Conservation (phyloP, 2,797 vertebrate genomes). For the Anabas testudineus region DNA sequence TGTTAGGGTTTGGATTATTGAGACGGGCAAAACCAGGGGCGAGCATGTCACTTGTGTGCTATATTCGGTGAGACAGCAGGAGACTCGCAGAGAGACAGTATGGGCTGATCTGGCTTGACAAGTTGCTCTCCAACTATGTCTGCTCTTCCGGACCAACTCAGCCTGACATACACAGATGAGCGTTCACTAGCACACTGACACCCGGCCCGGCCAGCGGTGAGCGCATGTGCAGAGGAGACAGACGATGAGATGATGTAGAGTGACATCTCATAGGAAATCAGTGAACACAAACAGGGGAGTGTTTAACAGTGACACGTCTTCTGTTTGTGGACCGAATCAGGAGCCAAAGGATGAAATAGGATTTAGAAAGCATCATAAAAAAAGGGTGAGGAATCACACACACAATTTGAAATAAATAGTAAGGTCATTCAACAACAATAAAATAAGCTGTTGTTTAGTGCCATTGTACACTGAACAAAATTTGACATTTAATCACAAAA, state of each 20-base stretch:
- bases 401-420: conserved; percentile 32
- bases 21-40: conserved; percentile 62
- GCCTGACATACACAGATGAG: conserved; percentile 58
- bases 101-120: conserved; percentile 79
- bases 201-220: conserved; percentile 2
- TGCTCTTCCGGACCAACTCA: conserved; percentile 53
- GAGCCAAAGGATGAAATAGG: conserved; percentile 18
- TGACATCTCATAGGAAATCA: conserved; percentile 66
- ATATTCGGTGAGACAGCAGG: conserved; percentile 81
- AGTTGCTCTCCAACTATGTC: conserved; percentile 62
- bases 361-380: conserved; percentile 58
- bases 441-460: conserved; percentile 15
- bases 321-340: conserved; percentile 20
- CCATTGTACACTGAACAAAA: conserved; percentile 9
- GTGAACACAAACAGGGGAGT: conserved; percentile 54
- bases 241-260: conserved; percentile 51
- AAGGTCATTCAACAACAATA: conserved; percentile 8
- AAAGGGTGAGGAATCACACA: conserved; percentile 35
- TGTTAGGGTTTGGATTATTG: conserved; percentile 69
- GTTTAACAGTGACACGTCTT: conserved; percentile 50
- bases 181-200: conserved; percentile 60
- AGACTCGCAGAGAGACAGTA: conserved; percentile 66
- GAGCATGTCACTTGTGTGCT: conserved; percentile 71
- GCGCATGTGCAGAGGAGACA: conserved; percentile 25
- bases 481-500: conserved; percentile 15